These are phyloP conservation scores for Drosophila subobscura DNA, from an alignment of 1,140 invertebrate species.

Conservation along the genomic window DNA sequence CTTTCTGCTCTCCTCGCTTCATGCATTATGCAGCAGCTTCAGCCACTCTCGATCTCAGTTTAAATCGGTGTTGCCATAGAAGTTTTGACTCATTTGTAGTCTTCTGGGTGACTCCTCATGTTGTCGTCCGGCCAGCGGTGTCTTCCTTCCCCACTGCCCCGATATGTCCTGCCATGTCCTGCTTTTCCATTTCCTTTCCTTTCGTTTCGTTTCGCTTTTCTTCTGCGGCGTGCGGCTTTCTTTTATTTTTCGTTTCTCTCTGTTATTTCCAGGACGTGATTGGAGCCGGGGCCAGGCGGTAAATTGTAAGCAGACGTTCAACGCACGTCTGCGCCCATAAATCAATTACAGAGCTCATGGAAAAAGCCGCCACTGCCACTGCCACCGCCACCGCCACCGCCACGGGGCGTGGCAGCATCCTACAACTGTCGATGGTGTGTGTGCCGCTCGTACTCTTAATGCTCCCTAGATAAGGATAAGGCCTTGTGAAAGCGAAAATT, in stretches of 20 bases:
- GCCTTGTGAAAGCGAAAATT: conserved; percentile 71
- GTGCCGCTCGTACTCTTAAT: not conserved
- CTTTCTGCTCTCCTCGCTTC: conserved; percentile 18
- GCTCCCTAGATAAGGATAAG: conserved; percentile 52
- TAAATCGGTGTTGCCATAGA: conserved; percentile 19
- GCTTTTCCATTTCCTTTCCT: no score
- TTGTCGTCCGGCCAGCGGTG: conserved; percentile 9
- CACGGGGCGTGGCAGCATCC: conserved; percentile 46
- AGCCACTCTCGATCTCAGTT: conserved; percentile 42
- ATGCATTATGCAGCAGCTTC: conserved; percentile 34
- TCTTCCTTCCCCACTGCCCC: not conserved
- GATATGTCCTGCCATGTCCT: no score
- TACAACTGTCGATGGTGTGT: conserved; percentile 33
- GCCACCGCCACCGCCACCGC: not conserved
- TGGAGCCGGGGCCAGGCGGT: conserved; percentile 22
- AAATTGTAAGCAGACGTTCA: conserved; percentile 73
- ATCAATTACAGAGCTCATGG: conserved; percentile 74
- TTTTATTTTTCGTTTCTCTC: conserved; percentile 7
- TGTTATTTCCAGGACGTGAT: conserved; percentile 28
- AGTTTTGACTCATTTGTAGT: conserved; percentile 38
- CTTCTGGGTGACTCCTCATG: conserved; percentile 13
- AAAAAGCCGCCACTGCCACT: conserved; percentile 21
- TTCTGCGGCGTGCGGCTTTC: not conserved
- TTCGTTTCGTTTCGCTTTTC: no score
- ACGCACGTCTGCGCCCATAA: conserved; percentile 76